phyloP scores from a whole-genome alignment of 2,797 vertebrate species.

The Paguma larvata region DNA sequence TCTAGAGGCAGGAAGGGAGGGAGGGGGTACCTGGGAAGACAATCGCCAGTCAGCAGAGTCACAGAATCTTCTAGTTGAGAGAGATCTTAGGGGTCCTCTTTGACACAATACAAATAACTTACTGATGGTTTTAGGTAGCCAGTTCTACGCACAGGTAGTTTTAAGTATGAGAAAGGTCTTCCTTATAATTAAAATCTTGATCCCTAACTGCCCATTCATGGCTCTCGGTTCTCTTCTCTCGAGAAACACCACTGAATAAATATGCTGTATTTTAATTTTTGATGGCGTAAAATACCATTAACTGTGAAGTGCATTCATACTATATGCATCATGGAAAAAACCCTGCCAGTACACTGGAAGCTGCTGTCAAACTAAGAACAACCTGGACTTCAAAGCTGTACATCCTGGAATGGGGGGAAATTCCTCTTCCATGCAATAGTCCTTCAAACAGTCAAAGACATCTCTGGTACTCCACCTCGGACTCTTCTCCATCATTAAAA shows the following conservation, averaged over 20 bases:
- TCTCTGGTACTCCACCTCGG: background rate
- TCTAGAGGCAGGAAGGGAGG: background rate
- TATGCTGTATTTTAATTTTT: background rate
- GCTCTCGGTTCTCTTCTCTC: background rate
- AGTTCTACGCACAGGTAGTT: background rate
- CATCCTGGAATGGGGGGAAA: background rate
- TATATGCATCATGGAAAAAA: background rate
- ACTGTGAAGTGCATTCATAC: background rate
- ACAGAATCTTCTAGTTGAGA: background rate
- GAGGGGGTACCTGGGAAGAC: background rate
- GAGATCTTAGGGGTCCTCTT: background rate
- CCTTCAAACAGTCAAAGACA: background rate
- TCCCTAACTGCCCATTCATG: background rate
- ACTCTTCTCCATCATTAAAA: background rate
- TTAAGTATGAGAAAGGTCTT: background rate
- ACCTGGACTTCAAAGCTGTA: background rate
- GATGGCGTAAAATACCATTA: background rate
- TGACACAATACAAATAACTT: background rate
- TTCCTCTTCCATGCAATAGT: background rate
- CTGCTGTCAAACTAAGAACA: background rate
- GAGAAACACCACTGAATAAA: slow-evolving; percentile 15
- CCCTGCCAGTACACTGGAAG: background rate
- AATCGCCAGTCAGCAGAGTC: background rate
- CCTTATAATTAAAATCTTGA: background rate
- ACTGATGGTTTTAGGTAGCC: background rate